Evolutionary conservation across 2,797 vertebrate genomes (phyloP).

Genomic region (Acanthurus leucopareius): DNA sequence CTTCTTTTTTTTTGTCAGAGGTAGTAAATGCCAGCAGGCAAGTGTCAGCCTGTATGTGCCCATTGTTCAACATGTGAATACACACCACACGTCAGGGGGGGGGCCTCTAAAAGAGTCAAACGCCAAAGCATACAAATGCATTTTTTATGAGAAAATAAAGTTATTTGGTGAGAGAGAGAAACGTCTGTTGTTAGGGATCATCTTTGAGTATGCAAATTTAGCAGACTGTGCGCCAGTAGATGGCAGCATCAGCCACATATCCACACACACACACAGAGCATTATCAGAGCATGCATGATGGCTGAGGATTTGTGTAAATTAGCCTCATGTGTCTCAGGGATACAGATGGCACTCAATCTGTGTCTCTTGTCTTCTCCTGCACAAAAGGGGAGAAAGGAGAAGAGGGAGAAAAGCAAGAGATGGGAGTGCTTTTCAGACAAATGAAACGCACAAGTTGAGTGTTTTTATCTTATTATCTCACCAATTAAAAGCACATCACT

Average conservation of each 20-base stretch:
- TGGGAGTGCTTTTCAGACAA: constrained; percentile 32
- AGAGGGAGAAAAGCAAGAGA: constrained; percentile 16
- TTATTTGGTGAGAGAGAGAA: not conserved
- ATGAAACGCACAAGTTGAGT: constrained; percentile 31
- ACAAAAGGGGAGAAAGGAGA: constrained; percentile 53
- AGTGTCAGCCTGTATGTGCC: constrained; percentile 45
- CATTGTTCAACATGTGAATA: constrained; percentile 23
- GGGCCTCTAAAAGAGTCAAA: constrained; percentile 10
- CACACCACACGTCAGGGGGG: constrained; percentile 14
- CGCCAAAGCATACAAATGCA: constrained; percentile 16
- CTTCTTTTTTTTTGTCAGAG: constrained; percentile 55
- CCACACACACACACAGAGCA: not conserved
- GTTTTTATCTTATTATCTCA: constrained; percentile 31
- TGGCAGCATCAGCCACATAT: constrained; percentile 75
- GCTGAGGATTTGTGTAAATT: constrained; percentile 70
- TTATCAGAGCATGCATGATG: constrained; percentile 47
- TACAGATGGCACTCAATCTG: constrained; percentile 79
- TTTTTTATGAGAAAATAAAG: constrained; percentile 2
- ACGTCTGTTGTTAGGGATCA: constrained; percentile 3
- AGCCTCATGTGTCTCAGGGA: constrained; percentile 68
- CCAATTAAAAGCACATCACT: not conserved
- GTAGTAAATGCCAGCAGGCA: constrained; percentile 51
- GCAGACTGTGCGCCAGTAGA: constrained; percentile 66
- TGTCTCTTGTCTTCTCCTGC: constrained; percentile 57
- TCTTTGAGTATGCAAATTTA: constrained; percentile 42